A percentile compares a stretch with the other conserved stretches of the same genome.
Conservation (phyloP, 2,113 vertebrate species). For the Dipodomys merriami region DNA sequence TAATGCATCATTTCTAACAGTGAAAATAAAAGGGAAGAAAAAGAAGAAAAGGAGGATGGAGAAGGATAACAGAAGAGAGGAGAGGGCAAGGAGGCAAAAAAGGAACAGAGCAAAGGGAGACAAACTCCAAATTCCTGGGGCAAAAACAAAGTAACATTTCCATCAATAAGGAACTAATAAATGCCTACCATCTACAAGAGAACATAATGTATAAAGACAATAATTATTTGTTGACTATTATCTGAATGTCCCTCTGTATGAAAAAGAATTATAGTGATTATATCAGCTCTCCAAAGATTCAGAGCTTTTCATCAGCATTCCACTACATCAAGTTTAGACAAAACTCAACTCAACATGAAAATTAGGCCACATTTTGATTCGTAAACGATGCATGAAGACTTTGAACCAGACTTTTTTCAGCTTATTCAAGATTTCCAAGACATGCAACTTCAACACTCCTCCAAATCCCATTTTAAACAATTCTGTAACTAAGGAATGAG, state of each 20-base stretch:
- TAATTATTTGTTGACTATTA: neutral
- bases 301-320: neutral
- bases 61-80: neutral
- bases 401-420: neutral
- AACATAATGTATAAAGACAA: neutral
- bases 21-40: neutral
- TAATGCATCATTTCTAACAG: neutral
- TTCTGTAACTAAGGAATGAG: neutral
- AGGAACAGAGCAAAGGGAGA: neutral
- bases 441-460: neutral
- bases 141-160: neutral
- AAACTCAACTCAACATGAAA: constrained; percentile 30
- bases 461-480: constrained; percentile 9
- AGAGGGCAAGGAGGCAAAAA: neutral
- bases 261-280: neutral
- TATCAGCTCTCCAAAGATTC: neutral
- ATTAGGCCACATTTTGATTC: neutral
- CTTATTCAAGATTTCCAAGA: neutral
- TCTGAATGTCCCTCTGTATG: neutral
- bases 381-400: neutral
- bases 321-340: neutral
- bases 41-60: neutral
- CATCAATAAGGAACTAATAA: constrained; percentile 23
- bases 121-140: neutral
- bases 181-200: neutral